Evolutionary conservation across 1,140 invertebrate genomes (phyloP).

Genomic region (Pollicipes pollicipes): DNA sequence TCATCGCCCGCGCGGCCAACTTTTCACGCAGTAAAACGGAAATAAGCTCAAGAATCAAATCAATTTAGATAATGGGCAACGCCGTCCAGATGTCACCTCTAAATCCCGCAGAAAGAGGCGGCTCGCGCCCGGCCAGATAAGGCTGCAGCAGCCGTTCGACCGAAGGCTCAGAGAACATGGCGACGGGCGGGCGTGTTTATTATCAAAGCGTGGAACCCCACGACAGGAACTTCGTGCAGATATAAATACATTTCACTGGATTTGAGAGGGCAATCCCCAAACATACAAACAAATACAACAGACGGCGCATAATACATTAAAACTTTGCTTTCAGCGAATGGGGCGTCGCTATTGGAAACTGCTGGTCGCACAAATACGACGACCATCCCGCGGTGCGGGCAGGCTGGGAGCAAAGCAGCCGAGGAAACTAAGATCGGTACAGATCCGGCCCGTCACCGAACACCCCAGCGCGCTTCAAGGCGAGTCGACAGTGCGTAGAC

Average conservation of each 20-base stretch:
- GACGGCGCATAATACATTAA: neutral
- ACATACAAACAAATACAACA: neutral
- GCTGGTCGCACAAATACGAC: too few species aligned
- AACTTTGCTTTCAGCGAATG: neutral
- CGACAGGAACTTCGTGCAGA: neutral
- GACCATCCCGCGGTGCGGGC: too few species aligned
- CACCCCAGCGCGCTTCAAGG: too few species aligned
- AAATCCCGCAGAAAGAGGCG: neutral
- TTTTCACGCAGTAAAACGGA: constrained; percentile 1
- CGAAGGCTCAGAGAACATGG: neutral
- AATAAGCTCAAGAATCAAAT: constrained; percentile 1
- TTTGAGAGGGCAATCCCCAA: neutral
- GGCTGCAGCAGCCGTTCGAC: neutral
- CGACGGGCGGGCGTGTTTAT: neutral
- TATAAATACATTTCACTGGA: neutral
- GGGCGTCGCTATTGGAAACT: too few species aligned
- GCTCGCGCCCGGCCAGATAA: neutral
- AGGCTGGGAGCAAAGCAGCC: too few species aligned
- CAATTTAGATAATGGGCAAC: neutral
- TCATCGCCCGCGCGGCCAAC: neutral
- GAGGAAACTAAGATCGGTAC: too few species aligned
- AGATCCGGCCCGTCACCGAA: too few species aligned
- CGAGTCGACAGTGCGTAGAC: too few species aligned
- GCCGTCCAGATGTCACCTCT: neutral
- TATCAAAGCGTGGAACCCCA: neutral